These are phyloP conservation scores for Drosophila leonis DNA, from an alignment of 2,888 invertebrate genomes.

Conservation along the genomic window DNA sequence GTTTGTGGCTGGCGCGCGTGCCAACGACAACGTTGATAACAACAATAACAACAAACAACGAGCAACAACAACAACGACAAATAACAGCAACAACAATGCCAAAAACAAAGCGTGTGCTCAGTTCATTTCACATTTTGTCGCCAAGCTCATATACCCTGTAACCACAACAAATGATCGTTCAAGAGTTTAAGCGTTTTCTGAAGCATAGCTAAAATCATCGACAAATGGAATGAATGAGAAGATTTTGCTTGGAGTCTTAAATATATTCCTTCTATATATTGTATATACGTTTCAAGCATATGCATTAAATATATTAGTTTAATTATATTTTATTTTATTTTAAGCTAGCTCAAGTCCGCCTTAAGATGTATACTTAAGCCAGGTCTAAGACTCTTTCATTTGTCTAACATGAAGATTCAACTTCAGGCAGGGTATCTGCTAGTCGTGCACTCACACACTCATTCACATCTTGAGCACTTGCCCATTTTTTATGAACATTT, in stretches of 20 bases:
- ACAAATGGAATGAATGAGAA: neutral
- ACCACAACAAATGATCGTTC: neutral
- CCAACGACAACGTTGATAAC: constrained; percentile 43
- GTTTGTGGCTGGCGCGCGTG: constrained; percentile 68
- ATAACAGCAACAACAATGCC: constrained; percentile 8
- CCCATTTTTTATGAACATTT: constrained; percentile 43
- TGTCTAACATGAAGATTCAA: neutral
- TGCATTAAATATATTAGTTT: neutral
- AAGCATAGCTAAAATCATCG: neutral
- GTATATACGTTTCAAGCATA: neutral
- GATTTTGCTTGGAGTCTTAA: neutral
- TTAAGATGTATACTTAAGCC: neutral
- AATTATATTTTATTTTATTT: too few species aligned
- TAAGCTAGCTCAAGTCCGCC: too few species aligned
- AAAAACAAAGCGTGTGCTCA: constrained; percentile 19
- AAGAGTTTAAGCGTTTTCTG: neutral
- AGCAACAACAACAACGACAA: constrained; percentile 10
- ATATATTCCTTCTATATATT: too few species aligned
- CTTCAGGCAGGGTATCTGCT: constrained; percentile 2
- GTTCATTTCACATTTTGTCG: constrained; percentile 29
- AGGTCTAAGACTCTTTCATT: neutral
- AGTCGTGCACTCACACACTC: neutral
- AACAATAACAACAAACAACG: constrained; percentile 6
- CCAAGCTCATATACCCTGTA: constrained; percentile 18
- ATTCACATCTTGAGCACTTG: constrained; percentile 5